Conservation (phyloP, 2,797 vertebrate genomes). For the Nothura maculosa region DNA sequence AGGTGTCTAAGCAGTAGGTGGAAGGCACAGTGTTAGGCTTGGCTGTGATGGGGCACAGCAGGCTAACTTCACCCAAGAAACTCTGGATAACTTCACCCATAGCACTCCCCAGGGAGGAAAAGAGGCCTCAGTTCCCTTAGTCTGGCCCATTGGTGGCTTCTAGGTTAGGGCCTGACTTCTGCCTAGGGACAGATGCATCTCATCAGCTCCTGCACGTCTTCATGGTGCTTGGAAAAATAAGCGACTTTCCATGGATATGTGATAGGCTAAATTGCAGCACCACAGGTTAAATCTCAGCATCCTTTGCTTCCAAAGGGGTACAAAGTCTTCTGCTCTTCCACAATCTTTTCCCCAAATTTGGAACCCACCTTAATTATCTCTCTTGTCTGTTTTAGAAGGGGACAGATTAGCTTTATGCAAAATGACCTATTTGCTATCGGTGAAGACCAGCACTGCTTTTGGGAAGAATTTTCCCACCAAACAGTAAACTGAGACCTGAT, state of each 20-base stretch:
- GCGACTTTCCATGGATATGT: fast-evolving
- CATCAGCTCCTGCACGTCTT: not conserved
- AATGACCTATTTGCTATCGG: fast-evolving
- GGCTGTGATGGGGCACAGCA: fast-evolving
- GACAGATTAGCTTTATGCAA: fast-evolving
- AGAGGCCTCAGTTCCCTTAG: not conserved
- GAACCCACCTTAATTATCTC: not conserved
- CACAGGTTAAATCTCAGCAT: not conserved
- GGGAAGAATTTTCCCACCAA: not conserved
- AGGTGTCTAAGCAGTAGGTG: not conserved
- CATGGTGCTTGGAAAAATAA: not conserved
- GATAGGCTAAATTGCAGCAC: not conserved
- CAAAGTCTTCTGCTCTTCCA: not conserved
- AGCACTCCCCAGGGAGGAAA: not conserved
- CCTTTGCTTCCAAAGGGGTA: fast-evolving
- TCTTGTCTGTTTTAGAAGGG: not conserved
- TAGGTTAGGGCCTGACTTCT: not conserved
- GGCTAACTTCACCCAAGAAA: not conserved
- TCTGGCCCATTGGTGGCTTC: not conserved
- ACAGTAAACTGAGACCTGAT: not conserved
- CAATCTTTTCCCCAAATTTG: not conserved
- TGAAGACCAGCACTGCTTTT: fast-evolving
- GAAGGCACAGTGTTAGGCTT: not conserved
- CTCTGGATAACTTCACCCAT: too few relatives aligned
- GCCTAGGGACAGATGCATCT: not conserved